Base-by-base conservation (phyloP, 2,888 invertebrate species). In the Lamellibrachia columna region DNA sequence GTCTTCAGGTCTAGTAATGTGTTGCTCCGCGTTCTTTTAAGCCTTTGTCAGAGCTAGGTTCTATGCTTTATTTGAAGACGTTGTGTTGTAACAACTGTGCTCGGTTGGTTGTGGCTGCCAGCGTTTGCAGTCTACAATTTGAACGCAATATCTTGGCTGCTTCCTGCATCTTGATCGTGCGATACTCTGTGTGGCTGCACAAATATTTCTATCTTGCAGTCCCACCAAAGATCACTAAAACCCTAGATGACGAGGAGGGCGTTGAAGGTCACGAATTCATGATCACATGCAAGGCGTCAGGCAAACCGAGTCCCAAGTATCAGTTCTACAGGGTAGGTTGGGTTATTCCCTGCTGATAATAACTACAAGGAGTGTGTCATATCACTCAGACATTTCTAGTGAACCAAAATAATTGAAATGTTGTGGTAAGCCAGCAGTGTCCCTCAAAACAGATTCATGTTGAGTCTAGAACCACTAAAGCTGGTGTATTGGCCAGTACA, bases 281-380 rank as follows among this genome's bases (percentile, higher is more conserved):
- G 52, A 58, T 94, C 90, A 92, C 92, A 15, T 94, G 94, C 91
- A 90, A 90, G 11, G 94, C 94, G 15, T 60, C n/a, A 7, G 94
- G 94, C 52, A 90, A 93, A 8, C 94, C 94, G 2, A n/a, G 58
- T 11, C 94, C 94, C 7, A 94, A 93, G 91, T 94, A 93, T 40
- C 93, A 94, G 90, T 94, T 94, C 93, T 94, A 91, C 91, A 94
- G 93, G 94, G 94, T 94, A 75, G 8, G 52, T 93, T 15, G 28
- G 40, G 52, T 53, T 3, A 90, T 7, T 90, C n/a, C 2, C 52
- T 75, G 22, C 22, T 15, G 15, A 75, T 40, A 40, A 40, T 40
- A 40, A 40, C 40, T 40, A 40, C 40, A 40, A 40, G 40, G 40
- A 40, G 40, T 40, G 40, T 40, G 40, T 40, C 40, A 40, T 40